phyloP scores from a whole-genome alignment of 2,888 invertebrate genomes.

The Peribatodes rhomboidaria region DNA sequence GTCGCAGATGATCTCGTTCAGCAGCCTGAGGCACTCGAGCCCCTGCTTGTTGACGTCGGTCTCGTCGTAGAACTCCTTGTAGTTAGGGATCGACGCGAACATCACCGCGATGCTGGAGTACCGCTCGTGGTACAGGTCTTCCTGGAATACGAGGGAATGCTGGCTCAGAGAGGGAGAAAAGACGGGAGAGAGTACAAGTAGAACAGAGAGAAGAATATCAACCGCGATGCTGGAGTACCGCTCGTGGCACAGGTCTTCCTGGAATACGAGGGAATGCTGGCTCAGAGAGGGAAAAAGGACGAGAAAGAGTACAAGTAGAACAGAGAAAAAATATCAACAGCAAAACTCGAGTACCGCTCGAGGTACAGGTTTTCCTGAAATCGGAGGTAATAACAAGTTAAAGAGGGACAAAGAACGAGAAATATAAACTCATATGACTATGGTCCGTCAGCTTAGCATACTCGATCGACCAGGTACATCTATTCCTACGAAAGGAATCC shows the following conservation, averaged over 20 bases:
- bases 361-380: conserved; percentile 95
- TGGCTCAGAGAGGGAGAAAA: no score
- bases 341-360: conserved; percentile 96
- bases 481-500: no score
- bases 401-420: not conserved
- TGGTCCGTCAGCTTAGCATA: no score
- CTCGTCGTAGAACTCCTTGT: conserved; percentile 98
- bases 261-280: conserved; percentile 42
- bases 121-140: conserved; percentile 97
- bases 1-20: conserved; percentile 99
- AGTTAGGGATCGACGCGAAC: conserved; percentile 99
- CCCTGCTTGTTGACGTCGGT: conserved; percentile 99
- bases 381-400: no score
- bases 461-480: no score
- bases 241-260: conserved; percentile 97
- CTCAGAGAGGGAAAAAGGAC: no score
- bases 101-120: conserved; percentile 98
- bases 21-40: conserved; percentile 95
- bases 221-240: conserved; percentile 97
- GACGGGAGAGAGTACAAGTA: not conserved
- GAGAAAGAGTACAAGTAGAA: not conserved
- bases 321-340: conserved; percentile 86
- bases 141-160: conserved; percentile 65
- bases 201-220: not conserved
- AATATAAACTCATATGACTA: no score